A percentile compares a stretch with the other conserved stretches of the same genome.
phyloP scores from a whole-genome alignment of 2,797 vertebrate genomes.

The Lagorchestes hirsutus region DNA sequence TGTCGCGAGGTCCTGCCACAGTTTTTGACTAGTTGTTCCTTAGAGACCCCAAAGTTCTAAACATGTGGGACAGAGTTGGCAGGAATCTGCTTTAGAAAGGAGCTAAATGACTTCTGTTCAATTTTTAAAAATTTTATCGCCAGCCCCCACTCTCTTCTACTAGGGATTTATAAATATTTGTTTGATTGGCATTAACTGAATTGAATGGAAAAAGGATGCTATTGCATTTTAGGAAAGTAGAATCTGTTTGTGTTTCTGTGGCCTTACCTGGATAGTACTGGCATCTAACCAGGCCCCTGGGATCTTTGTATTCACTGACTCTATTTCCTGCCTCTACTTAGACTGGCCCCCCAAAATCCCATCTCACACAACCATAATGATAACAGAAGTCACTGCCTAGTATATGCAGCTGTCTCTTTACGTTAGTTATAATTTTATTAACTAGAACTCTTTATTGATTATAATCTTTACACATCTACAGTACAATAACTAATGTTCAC shows the following conservation, averaged over 20 bases:
- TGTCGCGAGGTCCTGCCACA: accelerated
- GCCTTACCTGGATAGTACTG: neutral
- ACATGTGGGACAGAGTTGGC: neutral
- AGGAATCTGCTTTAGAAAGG: neutral
- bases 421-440: neutral
- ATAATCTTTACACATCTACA: neutral
- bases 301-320: neutral
- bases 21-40: neutral
- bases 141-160: neutral
- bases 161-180: neutral
- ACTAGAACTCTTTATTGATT: neutral
- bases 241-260: neutral
- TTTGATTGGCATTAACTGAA: neutral
- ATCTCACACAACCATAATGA: neutral
- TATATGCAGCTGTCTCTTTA: neutral
- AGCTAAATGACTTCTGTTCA: neutral
- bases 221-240: neutral
- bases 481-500: neutral
- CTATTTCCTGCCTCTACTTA: neutral
- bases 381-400: neutral
- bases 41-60: neutral
- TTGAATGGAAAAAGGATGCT: neutral
- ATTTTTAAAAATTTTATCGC: neutral
- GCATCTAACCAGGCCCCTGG: neutral
- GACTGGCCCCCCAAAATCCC: neutral